phyloP scores from a whole-genome alignment of 2,888 invertebrate genomes.

The Leptopilina drosophilae region DNA sequence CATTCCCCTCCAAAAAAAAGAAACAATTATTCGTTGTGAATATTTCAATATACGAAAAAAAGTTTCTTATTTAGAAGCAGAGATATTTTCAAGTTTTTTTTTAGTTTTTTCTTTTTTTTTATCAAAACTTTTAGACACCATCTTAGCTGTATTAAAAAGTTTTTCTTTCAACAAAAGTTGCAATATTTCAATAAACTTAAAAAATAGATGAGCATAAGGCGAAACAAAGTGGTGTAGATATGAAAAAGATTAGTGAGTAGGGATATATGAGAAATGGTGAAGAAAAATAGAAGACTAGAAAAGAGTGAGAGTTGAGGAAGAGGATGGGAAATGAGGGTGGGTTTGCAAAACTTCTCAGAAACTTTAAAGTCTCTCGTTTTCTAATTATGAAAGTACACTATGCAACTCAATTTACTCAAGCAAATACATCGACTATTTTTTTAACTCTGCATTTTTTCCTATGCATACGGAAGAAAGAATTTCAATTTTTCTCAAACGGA shows the following conservation, averaged over 20 bases:
- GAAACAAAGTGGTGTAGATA: background rate
- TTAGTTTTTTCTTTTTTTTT: no score
- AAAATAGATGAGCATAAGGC: background rate
- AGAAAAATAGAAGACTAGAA: background rate
- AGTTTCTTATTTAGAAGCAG: no score
- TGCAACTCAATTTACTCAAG: constrained; percentile 22
- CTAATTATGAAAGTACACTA: constrained; percentile 37
- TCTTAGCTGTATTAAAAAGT: no score
- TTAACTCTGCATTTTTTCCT: background rate
- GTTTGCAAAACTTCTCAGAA: constrained; percentile 11
- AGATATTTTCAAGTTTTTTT: no score
- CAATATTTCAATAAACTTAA: no score
- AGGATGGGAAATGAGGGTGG: background rate
- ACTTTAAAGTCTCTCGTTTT: constrained; percentile 30
- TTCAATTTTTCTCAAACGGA: no score
- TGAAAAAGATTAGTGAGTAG: background rate
- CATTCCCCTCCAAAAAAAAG: background rate
- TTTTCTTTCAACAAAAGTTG: no score
- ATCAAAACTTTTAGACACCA: no score
- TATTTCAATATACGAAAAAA: background rate
- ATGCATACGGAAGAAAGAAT: background rate
- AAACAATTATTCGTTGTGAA: background rate
- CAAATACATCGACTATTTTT: constrained; percentile 10
- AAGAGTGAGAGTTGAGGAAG: background rate
- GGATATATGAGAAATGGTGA: background rate